Conservation (phyloP, 2,888 invertebrate genomes). For the Apocheima hispidaria region DNA sequence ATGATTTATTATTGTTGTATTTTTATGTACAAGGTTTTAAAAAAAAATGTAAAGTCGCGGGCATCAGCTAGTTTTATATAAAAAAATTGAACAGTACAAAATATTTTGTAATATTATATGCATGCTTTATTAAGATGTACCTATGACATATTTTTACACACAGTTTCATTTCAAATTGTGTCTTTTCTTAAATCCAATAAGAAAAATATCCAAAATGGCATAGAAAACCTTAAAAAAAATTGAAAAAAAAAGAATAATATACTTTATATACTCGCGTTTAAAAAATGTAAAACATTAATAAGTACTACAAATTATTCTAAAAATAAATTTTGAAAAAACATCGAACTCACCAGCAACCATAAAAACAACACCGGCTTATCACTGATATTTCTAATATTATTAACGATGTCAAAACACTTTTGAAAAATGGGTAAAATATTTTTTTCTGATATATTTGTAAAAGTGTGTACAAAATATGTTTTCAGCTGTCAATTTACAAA, state of each 20-base stretch:
- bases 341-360: slow-evolving; percentile 52
- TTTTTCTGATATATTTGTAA: neutral
- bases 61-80: too few relatives aligned
- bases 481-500: slow-evolving; percentile 29
- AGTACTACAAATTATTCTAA: slow-evolving; percentile 9
- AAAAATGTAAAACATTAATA: slow-evolving; percentile 1
- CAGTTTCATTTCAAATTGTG: neutral
- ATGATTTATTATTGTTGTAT: too few relatives aligned
- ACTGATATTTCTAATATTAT: slow-evolving; percentile 42
- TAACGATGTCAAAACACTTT: slow-evolving; percentile 30
- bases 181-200: neutral
- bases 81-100: too few relatives aligned
- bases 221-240: neutral
- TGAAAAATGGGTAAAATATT: neutral
- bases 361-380: slow-evolving; percentile 56
- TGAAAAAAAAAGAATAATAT: neutral
- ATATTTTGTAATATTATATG: too few relatives aligned
- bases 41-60: too few relatives aligned
- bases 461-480: slow-evolving; percentile 14
- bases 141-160: neutral
- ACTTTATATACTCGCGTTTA: neutral
- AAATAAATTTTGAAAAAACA: slow-evolving; percentile 39
- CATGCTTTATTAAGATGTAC: neutral
- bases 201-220: neutral
- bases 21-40: too few relatives aligned